These are phyloP conservation scores for Tylochromis polylepis DNA, from an alignment of 2,113 vertebrate species.

Conservation along the genomic window DNA sequence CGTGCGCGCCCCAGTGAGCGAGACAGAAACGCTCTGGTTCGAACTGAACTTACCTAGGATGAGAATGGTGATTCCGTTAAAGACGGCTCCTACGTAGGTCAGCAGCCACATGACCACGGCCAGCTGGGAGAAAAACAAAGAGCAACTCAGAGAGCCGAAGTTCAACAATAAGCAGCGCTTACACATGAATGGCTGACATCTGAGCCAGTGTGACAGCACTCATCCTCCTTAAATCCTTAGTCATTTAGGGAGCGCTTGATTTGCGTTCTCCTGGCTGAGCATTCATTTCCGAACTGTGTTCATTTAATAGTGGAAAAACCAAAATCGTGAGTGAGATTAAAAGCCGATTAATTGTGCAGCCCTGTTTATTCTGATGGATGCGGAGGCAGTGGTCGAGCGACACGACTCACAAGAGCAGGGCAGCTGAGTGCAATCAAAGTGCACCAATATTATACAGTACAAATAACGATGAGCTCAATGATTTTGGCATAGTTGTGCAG, in stretches of 20 bases:
- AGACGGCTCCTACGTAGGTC: conserved; percentile 88
- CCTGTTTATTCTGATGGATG: no score
- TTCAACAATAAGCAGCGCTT: background rate
- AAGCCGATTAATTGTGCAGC: background rate
- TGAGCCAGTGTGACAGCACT: accelerated
- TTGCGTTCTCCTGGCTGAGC: background rate
- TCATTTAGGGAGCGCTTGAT: background rate
- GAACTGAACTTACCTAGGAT: conserved; percentile 80
- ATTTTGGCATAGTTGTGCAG: no score
- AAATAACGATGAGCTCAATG: no score
- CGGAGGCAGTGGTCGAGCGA: no score
- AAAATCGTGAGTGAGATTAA: background rate
- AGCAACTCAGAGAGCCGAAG: background rate
- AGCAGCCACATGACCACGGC: conserved; percentile 91
- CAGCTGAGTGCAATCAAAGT: no score
- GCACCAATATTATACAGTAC: no score
- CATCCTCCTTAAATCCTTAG: background rate
- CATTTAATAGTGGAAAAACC: background rate
- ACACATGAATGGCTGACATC: background rate
- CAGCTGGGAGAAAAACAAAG: conserved; percentile 67
- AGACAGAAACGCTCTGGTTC: background rate
- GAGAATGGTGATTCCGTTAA: conserved; percentile 90
- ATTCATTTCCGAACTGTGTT: background rate
- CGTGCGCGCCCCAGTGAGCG: no score
- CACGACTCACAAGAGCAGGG: no score